Conservation (phyloP, 1,140 invertebrate genomes). For the Amphibalanus amphitrite region DNA sequence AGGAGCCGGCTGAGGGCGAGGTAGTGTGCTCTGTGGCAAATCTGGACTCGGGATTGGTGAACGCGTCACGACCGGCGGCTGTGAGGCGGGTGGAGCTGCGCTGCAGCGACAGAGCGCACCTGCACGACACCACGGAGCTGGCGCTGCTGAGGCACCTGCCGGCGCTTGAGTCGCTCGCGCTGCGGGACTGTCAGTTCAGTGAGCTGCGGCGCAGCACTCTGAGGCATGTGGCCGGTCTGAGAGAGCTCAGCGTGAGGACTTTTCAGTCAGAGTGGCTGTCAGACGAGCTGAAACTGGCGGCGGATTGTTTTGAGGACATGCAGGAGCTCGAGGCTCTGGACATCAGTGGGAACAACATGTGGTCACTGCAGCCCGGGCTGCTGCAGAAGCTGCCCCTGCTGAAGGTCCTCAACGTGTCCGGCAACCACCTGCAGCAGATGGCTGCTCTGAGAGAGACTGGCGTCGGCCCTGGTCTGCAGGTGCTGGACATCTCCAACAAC, state of each 20-base stretch:
- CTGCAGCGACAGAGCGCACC: background rate
- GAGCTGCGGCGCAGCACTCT: background rate
- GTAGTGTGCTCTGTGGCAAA: background rate
- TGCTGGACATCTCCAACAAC: slow-evolving; percentile 48
- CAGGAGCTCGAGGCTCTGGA: slow-evolving; percentile 40
- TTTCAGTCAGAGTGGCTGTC: background rate
- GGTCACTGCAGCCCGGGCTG: slow-evolving; percentile 38
- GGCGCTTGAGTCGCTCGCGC: background rate
- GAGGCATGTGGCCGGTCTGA: background rate
- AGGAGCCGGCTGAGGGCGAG: background rate
- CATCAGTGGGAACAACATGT: slow-evolving; percentile 44
- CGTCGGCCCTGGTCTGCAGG: slow-evolving; percentile 38
- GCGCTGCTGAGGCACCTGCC: background rate
- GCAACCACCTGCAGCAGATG: slow-evolving; percentile 53
- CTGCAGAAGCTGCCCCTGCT: slow-evolving; percentile 43
- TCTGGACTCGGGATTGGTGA: background rate
- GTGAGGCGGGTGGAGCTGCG: background rate
- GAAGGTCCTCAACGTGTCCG: slow-evolving; percentile 58
- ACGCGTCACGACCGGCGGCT: too few relatives aligned
- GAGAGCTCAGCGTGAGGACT: background rate
- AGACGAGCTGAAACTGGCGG: slow-evolving; percentile 35
- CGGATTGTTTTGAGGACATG: slow-evolving; percentile 51
- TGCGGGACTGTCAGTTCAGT: background rate
- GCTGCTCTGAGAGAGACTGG: slow-evolving; percentile 51
- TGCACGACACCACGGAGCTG: background rate